Conservation (phyloP, 2,113 vertebrate genomes). For the Dendropsophus ebraccatus region DNA sequence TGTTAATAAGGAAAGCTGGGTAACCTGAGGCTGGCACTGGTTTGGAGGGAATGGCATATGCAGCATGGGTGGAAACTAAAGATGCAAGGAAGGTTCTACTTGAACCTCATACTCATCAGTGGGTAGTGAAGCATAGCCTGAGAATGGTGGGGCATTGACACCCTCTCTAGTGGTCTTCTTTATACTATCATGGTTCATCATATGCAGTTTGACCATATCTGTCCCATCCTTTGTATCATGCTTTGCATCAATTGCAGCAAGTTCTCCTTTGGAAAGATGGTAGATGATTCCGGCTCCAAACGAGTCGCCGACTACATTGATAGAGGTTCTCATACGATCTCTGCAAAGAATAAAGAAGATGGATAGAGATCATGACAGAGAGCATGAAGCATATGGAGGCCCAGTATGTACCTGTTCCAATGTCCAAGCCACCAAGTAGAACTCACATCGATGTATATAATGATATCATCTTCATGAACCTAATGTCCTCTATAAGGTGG, state of each 20-base stretch:
- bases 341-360: slow-evolving; percentile 60
- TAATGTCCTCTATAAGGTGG: no score
- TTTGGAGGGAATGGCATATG: slow-evolving; percentile 1
- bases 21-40: slow-evolving; percentile 21
- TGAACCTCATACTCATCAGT: slow-evolving; percentile 51
- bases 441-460: no score
- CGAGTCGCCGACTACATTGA: slow-evolving; percentile 83
- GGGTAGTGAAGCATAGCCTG: slow-evolving; percentile 51
- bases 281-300: slow-evolving; percentile 82
- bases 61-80: background rate
- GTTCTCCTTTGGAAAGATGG: slow-evolving; percentile 75
- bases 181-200: slow-evolving; percentile 90
- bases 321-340: slow-evolving; percentile 82
- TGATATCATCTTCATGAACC: no score
- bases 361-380: background rate
- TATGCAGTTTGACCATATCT: slow-evolving; percentile 95
- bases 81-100: slow-evolving; percentile 39
- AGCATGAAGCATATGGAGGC: background rate
- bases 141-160: slow-evolving; percentile 34
- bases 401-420: background rate
- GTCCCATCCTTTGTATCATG: slow-evolving; percentile 87
- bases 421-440: no score
- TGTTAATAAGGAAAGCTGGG: slow-evolving; percentile 34
- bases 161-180: slow-evolving; percentile 35
- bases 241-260: slow-evolving; percentile 75